phyloP scores from a whole-genome alignment of 2,888 invertebrate genomes.

The Homarus gammarus region DNA sequence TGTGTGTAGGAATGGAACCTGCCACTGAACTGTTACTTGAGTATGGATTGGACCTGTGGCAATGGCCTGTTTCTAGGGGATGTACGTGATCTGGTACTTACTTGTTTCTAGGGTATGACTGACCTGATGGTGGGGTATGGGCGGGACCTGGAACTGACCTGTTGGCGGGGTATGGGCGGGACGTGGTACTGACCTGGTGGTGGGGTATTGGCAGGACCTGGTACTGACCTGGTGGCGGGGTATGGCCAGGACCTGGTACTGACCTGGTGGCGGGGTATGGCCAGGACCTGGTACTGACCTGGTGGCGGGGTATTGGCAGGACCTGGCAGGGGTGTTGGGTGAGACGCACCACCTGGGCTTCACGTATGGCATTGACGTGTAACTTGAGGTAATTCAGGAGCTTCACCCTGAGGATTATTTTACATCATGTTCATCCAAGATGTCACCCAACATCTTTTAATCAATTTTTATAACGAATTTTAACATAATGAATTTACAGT shows the following conservation, averaged over 20 bases:
- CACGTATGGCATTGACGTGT: not conserved
- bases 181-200: not conserved
- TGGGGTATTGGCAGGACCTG: no score
- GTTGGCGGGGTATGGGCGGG: not conserved
- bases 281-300: slow-evolving; percentile 20
- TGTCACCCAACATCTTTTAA: not conserved
- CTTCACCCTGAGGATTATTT: not conserved
- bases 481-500: no score
- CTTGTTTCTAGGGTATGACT: no score
- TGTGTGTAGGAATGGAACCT: no score
- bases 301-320: slow-evolving; percentile 24
- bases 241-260: no score
- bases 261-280: slow-evolving; percentile 25
- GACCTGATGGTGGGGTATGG: no score
- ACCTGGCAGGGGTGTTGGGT: slow-evolving; percentile 43
- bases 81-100: no score
- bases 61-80: no score
- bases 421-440: not conserved
- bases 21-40: no score
- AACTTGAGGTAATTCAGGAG: not conserved
- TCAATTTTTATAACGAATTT: not conserved
- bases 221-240: no score
- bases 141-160: not conserved
- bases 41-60: no score
- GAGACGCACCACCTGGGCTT: slow-evolving; percentile 37